These are phyloP conservation scores for Anastatus disparis DNA, from an alignment of 1,140 invertebrate species.

Conservation along the genomic window DNA sequence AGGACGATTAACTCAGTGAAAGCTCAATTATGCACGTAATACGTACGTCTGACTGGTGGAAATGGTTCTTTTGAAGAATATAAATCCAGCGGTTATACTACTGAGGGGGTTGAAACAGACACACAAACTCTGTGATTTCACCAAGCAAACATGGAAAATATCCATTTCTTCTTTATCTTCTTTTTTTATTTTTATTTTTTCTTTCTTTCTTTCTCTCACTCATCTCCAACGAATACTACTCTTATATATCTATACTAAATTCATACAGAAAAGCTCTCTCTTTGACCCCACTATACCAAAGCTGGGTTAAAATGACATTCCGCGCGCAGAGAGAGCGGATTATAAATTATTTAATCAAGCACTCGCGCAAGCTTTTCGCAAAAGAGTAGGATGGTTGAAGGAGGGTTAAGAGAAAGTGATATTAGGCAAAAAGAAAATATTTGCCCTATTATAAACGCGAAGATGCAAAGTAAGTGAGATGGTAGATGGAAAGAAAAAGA, in stretches of 20 bases:
- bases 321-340: conserved; percentile 46
- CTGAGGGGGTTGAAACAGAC: no score
- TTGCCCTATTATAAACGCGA: conserved; percentile 55
- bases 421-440: conserved; percentile 62
- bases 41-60: conserved; percentile 15
- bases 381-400: no score
- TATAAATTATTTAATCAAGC: conserved; percentile 66
- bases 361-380: no score
- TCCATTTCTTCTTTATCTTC: conserved; percentile 22
- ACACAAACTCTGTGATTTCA: conserved; percentile 51
- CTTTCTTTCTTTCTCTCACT: conserved; percentile 10
- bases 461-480: conserved; percentile 32
- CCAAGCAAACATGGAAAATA: conserved; percentile 34
- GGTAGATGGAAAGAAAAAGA: conserved; percentile 5
- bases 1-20: conserved; percentile 30
- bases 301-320: conserved; percentile 60
- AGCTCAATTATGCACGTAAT: conserved; percentile 34
- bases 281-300: no score
- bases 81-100: conserved; percentile 45
- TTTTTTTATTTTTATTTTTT: no score
- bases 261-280: conserved; percentile 10
- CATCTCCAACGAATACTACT: no score
- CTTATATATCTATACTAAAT: neutral
- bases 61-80: conserved; percentile 45
- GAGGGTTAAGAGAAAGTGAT: no score